Evolutionary conservation across 2,797 vertebrate species (phyloP).

Genomic region (Thamnophis elegans): DNA sequence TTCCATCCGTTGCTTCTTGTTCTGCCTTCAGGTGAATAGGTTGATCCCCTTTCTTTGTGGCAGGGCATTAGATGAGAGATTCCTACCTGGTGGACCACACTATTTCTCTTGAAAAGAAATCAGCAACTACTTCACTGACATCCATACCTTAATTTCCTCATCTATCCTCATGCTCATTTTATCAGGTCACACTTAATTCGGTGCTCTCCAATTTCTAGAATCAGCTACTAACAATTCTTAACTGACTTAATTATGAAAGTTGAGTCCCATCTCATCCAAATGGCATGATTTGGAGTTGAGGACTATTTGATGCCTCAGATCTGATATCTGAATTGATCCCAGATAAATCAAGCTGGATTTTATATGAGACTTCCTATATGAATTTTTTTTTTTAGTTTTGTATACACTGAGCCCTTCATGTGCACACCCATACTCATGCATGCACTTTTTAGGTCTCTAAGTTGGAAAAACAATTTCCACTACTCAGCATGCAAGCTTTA

Average conservation of each 20-base stretch:
- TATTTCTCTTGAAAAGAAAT: not conserved
- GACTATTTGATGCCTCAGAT: not conserved
- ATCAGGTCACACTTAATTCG: not conserved
- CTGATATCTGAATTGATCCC: not conserved
- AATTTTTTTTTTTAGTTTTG: not conserved
- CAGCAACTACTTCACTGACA: not conserved
- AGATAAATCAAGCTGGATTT: not conserved
- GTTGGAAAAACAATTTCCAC: not conserved
- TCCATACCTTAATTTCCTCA: not conserved
- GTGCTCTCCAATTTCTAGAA: not conserved
- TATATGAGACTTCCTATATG: not conserved
- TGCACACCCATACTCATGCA: too few species aligned
- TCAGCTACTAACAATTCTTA: not conserved
- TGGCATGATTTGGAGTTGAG: not conserved
- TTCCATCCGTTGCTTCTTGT: not conserved
- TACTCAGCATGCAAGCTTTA: not conserved
- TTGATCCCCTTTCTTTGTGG: not conserved
- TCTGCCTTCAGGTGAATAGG: not conserved
- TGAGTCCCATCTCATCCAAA: not conserved
- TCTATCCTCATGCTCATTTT: not conserved
- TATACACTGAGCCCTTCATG: too few species aligned
- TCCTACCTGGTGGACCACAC: not conserved
- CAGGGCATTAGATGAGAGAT: not conserved
- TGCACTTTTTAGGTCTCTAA: not conserved
- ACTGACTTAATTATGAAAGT: not conserved